Conservation (phyloP, 2,888 invertebrate species). For the Notodonta dromedarius region DNA sequence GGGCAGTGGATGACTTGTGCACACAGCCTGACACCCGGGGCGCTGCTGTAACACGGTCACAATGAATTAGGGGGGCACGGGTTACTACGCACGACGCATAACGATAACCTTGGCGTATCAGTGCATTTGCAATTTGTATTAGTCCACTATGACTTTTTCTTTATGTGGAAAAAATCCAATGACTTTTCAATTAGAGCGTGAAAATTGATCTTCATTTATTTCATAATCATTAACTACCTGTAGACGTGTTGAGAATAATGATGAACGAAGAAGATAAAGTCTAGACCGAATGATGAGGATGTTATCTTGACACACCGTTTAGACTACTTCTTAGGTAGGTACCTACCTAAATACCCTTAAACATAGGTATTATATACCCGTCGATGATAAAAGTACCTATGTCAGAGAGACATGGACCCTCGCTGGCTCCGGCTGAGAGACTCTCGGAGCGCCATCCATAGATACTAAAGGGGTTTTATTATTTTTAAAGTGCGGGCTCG, state of each 20-base stretch:
- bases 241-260: no score
- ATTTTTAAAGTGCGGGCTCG: slow-evolving; percentile 83
- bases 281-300: no score
- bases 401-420: not conserved
- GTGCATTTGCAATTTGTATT: no score
- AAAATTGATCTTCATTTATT: no score
- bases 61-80: slow-evolving; percentile 22
- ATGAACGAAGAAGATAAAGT: no score
- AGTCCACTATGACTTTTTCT: no score
- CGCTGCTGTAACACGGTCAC: slow-evolving; percentile 64
- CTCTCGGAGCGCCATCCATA: slow-evolving; percentile 34
- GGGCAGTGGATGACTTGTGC: slow-evolving; percentile 72
- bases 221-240: no score
- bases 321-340: no score
- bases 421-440: not conserved
- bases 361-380: not conserved
- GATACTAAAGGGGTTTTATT: slow-evolving; percentile 79
- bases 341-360: slow-evolving; percentile 19
- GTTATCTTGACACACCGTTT: no score
- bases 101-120: not conserved
- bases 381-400: not conserved
- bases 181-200: no score
- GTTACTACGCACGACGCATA: slow-evolving; percentile 24
- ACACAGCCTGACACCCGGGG: slow-evolving; percentile 58
- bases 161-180: no score